Base-by-base conservation (phyloP, 2,797 vertebrate species). In the Lepilemur ruficaudatus region DNA sequence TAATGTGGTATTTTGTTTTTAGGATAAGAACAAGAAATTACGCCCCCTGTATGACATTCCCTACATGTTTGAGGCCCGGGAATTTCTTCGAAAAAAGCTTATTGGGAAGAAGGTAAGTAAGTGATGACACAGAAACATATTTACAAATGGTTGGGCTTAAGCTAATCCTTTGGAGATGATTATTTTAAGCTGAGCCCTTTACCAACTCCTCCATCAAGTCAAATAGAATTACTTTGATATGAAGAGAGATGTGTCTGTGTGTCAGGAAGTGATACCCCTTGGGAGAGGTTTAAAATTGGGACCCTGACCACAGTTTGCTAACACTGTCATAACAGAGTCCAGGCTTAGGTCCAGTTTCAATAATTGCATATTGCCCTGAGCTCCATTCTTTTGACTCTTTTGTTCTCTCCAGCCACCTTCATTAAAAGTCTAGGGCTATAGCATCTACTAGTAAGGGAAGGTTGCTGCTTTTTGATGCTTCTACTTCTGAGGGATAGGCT, bases 11-110 rank as follows among this genome's bases (percentile, higher is more conserved):
- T 92, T 97, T 87, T 90, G 28, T 4, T 35, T 48, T 85, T 96
- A 99, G 99, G 99, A 99, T 99, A 99, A 99, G 98, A 99, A 99
- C 98, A 99, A 99, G 98, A 99, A 99, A 86, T 99, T 99, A 96
- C 99, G 99, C 94, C 99, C 99, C 0, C 99, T 99, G 28, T 99
- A 99, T 0, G 99, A 99, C 98, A 99, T 99, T 98, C 99, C 99
- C 72, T 99, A 99, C 98, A 99, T 99, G 99, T 99, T 99, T 15
- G 99, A 99, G 98, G 99, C 99, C 89, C 99, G 99, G 15, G 99
- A 99, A 96, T 99, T 99, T 98, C 99, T 99, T 96, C 99, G 99
- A 96, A 99, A 99, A 99, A 99, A 99, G 97, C 99, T 99, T 92
- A 99, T 99, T 3, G 99, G 99, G 48, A 99, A 99, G 97, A 99